Base-by-base conservation (phyloP, 2,888 invertebrate species). In the Hoplodrina ambigua region DNA sequence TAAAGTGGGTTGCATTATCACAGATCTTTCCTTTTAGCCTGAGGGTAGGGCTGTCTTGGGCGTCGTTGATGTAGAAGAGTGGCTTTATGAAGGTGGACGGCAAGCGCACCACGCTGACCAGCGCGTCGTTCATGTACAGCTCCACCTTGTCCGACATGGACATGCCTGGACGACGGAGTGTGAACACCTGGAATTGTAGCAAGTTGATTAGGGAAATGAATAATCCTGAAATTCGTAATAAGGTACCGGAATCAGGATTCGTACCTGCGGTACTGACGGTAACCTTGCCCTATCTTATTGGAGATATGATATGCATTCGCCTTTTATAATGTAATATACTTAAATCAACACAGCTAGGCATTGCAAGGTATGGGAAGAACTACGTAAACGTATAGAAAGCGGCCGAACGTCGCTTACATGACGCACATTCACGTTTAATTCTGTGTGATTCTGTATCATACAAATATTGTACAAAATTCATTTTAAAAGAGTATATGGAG, bases 61-160 rank as follows among this genome's bases (percentile, higher is more conserved):
- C 84, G 73, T 90, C 89, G 79, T 90, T 88, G 78, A 92, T 85
- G 78, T 76, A 80, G 57, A 92, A 83, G 57, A 89, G 86, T 0
- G 91, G 90, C 75, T 88, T 91, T 69, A 92, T 64, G 82, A 89
- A 87, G 33, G 92, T 92, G 55, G 84, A 60, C 84, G 90, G 85
- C 78, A 89, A 87, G 49, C 92, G 86, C 57, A 92, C 89, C 50
- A 92, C 78, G 76, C 89, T 86, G 15, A 82, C 88, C 68, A 89
- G 72, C 73, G 72, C 63, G 7, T 88, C 89, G 19, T 84, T 70
- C 61, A 92, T 80, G 1, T 62, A 61, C 65, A 92, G 88, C 64
- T 92, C 88, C 89, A 92, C 89, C 85, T 92, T 92, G 77, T 92
- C 90, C 0, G 85, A 79, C 0, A 91, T 87, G 70, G 89, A 88